Evolutionary conservation across 2,888 invertebrate genomes (phyloP), one percentile per base, ranked within the genome.

Genomic region (Agapostemon virescens): DNA sequence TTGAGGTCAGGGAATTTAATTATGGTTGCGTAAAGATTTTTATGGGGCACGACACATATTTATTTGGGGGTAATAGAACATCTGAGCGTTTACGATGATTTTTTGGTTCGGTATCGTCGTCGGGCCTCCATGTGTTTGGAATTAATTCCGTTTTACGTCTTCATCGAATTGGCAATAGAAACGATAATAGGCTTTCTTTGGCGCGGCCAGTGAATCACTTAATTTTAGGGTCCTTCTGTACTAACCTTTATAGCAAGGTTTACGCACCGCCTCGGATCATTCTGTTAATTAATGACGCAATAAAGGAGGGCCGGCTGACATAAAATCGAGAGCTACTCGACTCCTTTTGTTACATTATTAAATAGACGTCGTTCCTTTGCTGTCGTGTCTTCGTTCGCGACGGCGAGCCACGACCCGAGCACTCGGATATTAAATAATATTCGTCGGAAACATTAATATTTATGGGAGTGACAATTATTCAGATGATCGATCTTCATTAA

Each of bases 221-320:
- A 73, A 76, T 79, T 73, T 73, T 69, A 74, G 63, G 75, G 68
- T 23, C 58, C 45, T 45, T 61, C 58, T 23, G 64, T 61, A 63
- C 61, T 76, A 83, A 82, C 82, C 68, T 86, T 86, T 84, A 86
- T 71, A 55, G 61, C 77, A 55, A 74, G 81, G 76, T 86, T 85
- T 86, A 79, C 84, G 79, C 69, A 83, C 68, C 69, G 63, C 69
- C 74, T 84, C 77, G 42, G 74, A 82, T 86, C 81, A 84, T 84
- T 79, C 77, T 38, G 70, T 77, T 84, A 86, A 85, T 85, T 85
- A 85, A 85, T 82, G 79, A 74, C 75, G 63, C 69, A 77, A 84
- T 86, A 86, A 86, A 81, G 75, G 74, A 74, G 63, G 75, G 72
- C 45, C 42, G 68, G 66, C 63, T 36, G 55, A 55, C 69, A 79